Conservation (phyloP, 2,797 vertebrate genomes). For the Notolabrus celidotus region DNA sequence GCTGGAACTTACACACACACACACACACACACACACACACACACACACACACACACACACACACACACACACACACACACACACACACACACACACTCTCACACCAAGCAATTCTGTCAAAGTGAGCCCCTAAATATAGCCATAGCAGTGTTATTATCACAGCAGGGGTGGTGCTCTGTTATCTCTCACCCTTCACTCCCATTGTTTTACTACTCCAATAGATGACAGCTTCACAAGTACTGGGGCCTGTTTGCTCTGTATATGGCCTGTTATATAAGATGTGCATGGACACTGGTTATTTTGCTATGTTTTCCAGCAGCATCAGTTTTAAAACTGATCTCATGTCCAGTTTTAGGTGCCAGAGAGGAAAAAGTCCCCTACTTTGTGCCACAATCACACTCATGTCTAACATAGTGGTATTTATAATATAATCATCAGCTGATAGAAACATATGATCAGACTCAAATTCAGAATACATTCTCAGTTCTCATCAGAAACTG, state of each 20-base stretch:
- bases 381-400: slow-evolving; percentile 3
- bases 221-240: slow-evolving; percentile 73
- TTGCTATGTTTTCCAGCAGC: slow-evolving; percentile 41
- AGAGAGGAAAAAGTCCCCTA: slow-evolving; percentile 21
- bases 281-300: slow-evolving; percentile 31
- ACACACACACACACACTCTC: slow-evolving; percentile 23
- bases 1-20: slow-evolving; percentile 1
- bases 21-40: too few relatives aligned
- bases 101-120: slow-evolving; percentile 58
- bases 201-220: slow-evolving; percentile 77
- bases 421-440: not conserved
- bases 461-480: too few relatives aligned
- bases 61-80: slow-evolving; percentile 12
- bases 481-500: slow-evolving; percentile 5
- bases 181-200: slow-evolving; percentile 79
- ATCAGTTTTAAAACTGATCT: slow-evolving; percentile 62
- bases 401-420: not conserved
- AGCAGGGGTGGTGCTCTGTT: slow-evolving; percentile 74
- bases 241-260: slow-evolving; percentile 54
- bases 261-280: slow-evolving; percentile 69
- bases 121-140: slow-evolving; percentile 77
- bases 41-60: slow-evolving; percentile 38
- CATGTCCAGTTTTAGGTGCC: slow-evolving; percentile 33
- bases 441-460: too few relatives aligned
- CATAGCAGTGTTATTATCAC: slow-evolving; percentile 73